Evolutionary conservation across 2,888 invertebrate genomes (phyloP).

Genomic region (Ornithoptera alexandrae): DNA sequence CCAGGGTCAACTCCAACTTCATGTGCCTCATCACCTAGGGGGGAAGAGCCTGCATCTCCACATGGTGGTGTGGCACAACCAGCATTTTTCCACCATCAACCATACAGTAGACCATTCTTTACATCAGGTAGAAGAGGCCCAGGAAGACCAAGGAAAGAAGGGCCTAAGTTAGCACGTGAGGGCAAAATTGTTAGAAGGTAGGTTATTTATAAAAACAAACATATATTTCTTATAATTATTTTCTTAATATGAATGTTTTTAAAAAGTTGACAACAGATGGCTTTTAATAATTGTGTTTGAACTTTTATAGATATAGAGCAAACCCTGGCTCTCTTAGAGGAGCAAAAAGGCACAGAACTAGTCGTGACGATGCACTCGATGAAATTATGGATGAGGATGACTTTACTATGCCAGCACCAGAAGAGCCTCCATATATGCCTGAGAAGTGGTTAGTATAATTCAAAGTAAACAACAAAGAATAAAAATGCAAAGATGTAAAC

Average conservation of each 20-base stretch:
- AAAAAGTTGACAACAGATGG: neutral
- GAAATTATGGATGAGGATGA: conserved; percentile 78
- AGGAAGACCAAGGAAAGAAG: conserved; percentile 89
- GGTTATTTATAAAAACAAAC: conserved; percentile 15
- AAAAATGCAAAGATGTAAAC: no score
- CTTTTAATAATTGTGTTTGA: conserved; percentile 1
- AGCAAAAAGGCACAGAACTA: conserved; percentile 73
- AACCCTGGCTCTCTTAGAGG: conserved; percentile 74
- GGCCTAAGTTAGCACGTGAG: conserved; percentile 74
- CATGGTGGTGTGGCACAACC: conserved; percentile 69
- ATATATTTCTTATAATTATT: no score
- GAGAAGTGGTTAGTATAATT: conserved; percentile 84
- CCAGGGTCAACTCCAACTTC: conserved; percentile 84
- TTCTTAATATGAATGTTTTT: neutral
- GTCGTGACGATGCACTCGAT: conserved; percentile 72
- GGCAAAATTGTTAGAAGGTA: conserved; percentile 76
- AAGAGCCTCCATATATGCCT: conserved; percentile 88
- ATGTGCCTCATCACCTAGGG: conserved; percentile 82
- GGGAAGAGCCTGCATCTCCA: conserved; percentile 82
- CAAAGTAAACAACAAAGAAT: no score
- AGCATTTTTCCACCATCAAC: conserved; percentile 70
- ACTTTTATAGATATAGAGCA: conserved; percentile 55
- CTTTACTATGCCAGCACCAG: conserved; percentile 82
- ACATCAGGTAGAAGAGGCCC: conserved; percentile 85
- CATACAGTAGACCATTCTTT: conserved; percentile 70